Evolutionary conservation across 2,888 invertebrate genomes (phyloP).

Genomic region (Xestoiulus laeticollis): DNA sequence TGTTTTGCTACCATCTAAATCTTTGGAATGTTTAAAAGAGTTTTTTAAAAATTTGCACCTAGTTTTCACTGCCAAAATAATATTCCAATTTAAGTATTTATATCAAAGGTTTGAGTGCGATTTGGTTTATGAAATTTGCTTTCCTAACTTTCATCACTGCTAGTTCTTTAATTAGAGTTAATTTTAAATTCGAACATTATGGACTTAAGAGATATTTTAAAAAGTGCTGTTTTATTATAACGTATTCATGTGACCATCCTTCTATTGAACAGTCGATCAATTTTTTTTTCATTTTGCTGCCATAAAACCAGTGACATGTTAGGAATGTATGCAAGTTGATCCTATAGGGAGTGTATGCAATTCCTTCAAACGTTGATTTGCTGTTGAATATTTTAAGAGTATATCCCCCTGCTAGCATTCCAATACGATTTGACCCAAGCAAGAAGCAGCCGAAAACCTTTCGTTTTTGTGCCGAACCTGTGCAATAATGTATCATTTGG

Average conservation of each 20-base stretch:
- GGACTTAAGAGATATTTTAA: neutral
- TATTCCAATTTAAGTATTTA: neutral
- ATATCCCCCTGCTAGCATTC: constrained; percentile 8
- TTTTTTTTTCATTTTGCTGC: neutral
- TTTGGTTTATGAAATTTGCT: neutral
- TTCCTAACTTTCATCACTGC: neutral
- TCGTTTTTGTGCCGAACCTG: neutral
- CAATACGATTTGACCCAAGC: constrained; percentile 41
- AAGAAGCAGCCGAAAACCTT: constrained; percentile 32
- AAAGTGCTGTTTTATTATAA: neutral
- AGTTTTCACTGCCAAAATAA: neutral
- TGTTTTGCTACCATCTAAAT: neutral
- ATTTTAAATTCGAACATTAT: neutral
- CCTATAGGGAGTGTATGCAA: neutral
- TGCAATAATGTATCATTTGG: constrained; percentile 38
- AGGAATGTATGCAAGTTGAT: neutral
- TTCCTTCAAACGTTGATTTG: neutral
- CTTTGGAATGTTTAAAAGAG: neutral
- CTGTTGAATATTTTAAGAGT: neutral
- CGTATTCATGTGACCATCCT: neutral
- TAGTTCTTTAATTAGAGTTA: neutral
- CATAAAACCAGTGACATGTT: neutral
- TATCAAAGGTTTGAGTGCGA: neutral
- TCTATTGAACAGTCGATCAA: too few species aligned
- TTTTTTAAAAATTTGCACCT: neutral